phyloP scores from a whole-genome alignment of 2,797 vertebrate genomes.

The Tiaroga cobitis region DNA sequence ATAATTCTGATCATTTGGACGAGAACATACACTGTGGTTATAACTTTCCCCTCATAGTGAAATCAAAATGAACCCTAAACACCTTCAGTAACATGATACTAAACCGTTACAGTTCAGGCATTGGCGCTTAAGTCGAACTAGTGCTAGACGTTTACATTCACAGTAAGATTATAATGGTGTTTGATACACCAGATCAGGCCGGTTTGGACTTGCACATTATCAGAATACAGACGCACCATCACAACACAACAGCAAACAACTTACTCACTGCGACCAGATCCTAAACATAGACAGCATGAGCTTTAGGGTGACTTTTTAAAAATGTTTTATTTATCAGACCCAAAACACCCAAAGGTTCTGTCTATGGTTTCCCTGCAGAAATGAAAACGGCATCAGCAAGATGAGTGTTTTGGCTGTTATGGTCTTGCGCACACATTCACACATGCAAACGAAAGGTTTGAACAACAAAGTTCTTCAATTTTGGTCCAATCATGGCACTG shows the following conservation, averaged over 20 bases:
- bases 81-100: constrained; percentile 31
- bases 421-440: constrained; percentile 41
- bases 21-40: constrained; percentile 11
- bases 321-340: background rate
- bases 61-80: constrained; percentile 24
- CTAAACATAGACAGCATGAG: constrained; percentile 6
- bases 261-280: constrained; percentile 3
- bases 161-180: constrained; percentile 59
- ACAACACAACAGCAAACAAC: constrained; percentile 15
- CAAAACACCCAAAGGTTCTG: constrained; percentile 1
- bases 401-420: constrained; percentile 15
- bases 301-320: constrained; percentile 6
- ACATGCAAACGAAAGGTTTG: constrained; percentile 25
- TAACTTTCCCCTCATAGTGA: background rate
- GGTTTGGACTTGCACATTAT: constrained; percentile 58
- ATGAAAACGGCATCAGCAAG: constrained; percentile 15
- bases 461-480: background rate
- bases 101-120: no score
- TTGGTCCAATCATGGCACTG: constrained; percentile 38
- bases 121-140: constrained; percentile 41
- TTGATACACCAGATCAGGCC: constrained; percentile 60
- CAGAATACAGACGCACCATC: constrained; percentile 13
- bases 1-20: constrained; percentile 3
- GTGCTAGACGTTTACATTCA: constrained; percentile 68
- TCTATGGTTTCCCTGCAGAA: constrained; percentile 27